Evolutionary conservation across 2,113 vertebrate genomes (phyloP).

Genomic region (Ondatra zibethicus): DNA sequence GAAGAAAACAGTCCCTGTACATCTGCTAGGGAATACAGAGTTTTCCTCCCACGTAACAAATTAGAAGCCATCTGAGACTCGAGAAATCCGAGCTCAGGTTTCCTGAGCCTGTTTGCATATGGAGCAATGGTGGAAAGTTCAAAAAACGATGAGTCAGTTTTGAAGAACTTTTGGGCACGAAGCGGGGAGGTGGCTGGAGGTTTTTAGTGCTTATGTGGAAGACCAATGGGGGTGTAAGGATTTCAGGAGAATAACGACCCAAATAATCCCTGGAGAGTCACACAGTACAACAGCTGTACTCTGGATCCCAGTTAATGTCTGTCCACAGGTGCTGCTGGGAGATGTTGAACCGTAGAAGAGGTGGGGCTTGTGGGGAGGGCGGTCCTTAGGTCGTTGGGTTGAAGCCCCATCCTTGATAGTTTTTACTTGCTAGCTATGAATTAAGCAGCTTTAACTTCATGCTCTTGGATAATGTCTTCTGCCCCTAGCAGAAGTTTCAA

Average conservation of each 20-base stretch:
- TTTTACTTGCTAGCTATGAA: not conserved
- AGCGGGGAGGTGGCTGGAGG: not conserved
- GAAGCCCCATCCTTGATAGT: not conserved
- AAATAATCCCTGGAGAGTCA: not conserved
- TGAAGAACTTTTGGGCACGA: not conserved
- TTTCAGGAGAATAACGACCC: not conserved
- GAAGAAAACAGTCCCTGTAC: not conserved
- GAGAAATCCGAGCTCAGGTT: constrained; percentile 37
- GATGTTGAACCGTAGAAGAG: too few species aligned
- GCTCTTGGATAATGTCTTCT: not conserved
- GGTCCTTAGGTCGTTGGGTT: not conserved
- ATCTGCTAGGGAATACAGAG: constrained; percentile 26
- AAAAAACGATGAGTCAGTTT: not conserved
- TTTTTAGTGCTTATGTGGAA: not conserved
- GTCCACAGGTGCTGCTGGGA: too few species aligned
- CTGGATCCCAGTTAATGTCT: not conserved
- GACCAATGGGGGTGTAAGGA: fast-evolving
- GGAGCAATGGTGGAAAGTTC: not conserved
- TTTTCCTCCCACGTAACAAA: constrained; percentile 3
- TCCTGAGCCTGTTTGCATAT: constrained; percentile 31
- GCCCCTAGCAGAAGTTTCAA: not conserved
- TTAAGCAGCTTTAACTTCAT: not conserved
- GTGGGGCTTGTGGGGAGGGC: not conserved
- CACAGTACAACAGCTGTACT: fast-evolving
- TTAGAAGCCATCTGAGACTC: constrained; percentile 55